phyloP scores from a whole-genome alignment of 1,140 invertebrate genomes.

The Musca domestica region DNA sequence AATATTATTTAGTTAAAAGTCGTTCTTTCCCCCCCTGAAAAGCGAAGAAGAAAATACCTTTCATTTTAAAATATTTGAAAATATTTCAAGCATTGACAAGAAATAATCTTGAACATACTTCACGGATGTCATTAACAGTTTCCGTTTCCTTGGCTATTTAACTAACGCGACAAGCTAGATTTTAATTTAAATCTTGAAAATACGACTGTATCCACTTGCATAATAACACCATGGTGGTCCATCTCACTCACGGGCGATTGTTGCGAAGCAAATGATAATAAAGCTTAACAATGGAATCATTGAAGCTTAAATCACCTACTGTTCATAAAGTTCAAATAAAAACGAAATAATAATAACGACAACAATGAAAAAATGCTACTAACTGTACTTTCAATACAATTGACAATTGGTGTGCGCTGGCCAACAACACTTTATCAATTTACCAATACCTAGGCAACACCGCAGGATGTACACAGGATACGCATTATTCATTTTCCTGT shows the following conservation, averaged over 20 bases:
- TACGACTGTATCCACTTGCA: not conserved
- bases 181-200: not conserved
- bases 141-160: conserved; percentile 1
- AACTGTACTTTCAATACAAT: too few relatives aligned
- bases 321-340: not conserved
- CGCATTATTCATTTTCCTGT: too few relatives aligned
- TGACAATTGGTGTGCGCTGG: not conserved
- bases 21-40: too few relatives aligned
- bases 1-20: too few relatives aligned
- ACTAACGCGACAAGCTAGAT: not conserved
- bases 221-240: conserved; percentile 11
- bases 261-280: not conserved
- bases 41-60: too few relatives aligned
- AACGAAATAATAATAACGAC: too few relatives aligned
- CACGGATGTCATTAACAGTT: conserved; percentile 18
- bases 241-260: not conserved
- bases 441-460: conserved; percentile 16
- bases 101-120: conserved; percentile 8
- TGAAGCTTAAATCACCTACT: conserved; percentile 19
- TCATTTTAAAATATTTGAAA: too few relatives aligned
- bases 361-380: too few relatives aligned
- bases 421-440: conserved; percentile 21
- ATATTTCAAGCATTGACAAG: too few relatives aligned
- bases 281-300: conserved; percentile 2
- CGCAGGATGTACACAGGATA: conserved; percentile 1